Evolutionary conservation across 2,888 invertebrate genomes (phyloP), one percentile per base, ranked within the genome.

Genomic region (Eledona agricola): DNA sequence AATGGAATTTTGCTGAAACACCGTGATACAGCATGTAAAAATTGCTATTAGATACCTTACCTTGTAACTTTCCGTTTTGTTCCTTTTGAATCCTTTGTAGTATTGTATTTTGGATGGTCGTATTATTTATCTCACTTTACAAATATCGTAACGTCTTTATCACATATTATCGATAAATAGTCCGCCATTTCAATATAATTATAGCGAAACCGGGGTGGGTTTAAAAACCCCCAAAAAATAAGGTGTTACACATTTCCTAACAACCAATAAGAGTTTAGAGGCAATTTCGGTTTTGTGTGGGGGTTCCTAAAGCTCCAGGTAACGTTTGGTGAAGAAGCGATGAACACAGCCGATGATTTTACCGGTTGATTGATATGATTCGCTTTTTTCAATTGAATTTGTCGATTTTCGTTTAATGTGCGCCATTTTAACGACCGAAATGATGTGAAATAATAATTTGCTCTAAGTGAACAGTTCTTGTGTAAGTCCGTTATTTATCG

Each of bases 201-300:
- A 37, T 22, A 22, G 23, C 11, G 4, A n/a, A 10, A 6, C 16
- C 25, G 22, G 45, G 32, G 45, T 45, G 20, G 45, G 42, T 9
- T 42, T 34, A 23, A 31, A 32, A 34, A 32, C 10, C 15, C n/a
- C 15, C 9, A 60, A 59, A 62, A 62, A 63, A 59, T 52, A 55
- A 56, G 62, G 57, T 64, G 66, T 65, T 66, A 64, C 62, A 69
- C 58, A 63, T 68, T 63, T 64, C 60, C 62, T 63, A 64, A 62
- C 63, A 60, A 62, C 75, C 76, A 76, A 75, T 76, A 57, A 70
- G 67, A 45, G 47, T 70, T 64, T 58, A 57, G 57, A 65, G 62
- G 58, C 67, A 69, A 71, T 71, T 66, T 66, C 57, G 60, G 64
- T 63, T 46, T 54, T 63, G 59, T 60, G 65, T 62, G 70, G 72